Conservation (phyloP, 30 jellyfish, hydroid and myxozoan genomes). For the Pelagia noctiluca region DNA sequence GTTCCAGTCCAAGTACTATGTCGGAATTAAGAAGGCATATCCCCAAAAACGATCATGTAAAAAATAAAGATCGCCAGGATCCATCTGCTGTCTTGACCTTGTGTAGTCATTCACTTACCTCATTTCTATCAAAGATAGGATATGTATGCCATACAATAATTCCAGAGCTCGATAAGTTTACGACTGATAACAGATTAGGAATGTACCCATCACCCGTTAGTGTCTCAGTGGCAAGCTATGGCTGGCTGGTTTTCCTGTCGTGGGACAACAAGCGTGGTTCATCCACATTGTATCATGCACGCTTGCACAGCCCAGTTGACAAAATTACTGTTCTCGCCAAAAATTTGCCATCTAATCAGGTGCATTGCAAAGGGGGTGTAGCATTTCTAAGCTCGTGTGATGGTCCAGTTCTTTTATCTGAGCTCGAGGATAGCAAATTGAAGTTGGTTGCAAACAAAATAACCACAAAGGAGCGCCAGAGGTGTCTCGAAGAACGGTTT, state of each 20-base stretch:
- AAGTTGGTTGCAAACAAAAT: slow-evolving; percentile 2
- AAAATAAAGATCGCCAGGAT: slow-evolving; percentile 23
- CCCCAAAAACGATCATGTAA: no score
- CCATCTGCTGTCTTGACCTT: slow-evolving; percentile 25
- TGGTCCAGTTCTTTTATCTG: slow-evolving; percentile 18
- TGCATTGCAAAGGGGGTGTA: slow-evolving; percentile 15
- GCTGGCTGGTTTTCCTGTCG: slow-evolving; percentile 41
- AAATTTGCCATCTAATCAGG: slow-evolving; percentile 16
- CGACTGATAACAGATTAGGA: no score
- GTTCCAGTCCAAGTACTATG: background rate
- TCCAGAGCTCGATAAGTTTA: slow-evolving; percentile 24
- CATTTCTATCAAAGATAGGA: slow-evolving; percentile 11
- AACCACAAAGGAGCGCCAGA: slow-evolving; percentile 17
- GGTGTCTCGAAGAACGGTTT: slow-evolving; percentile 8
- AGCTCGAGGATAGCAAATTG: slow-evolving; percentile 14
- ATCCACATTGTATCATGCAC: slow-evolving; percentile 30
- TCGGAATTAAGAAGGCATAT: background rate
- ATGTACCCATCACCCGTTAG: slow-evolving; percentile 21
- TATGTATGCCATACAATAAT: slow-evolving; percentile 9
- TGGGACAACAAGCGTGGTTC: slow-evolving; percentile 25
- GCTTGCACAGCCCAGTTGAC: slow-evolving; percentile 46
- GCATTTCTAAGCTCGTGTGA: slow-evolving; percentile 15
- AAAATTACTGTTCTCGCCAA: slow-evolving; percentile 9
- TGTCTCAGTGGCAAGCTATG: slow-evolving; percentile 33
- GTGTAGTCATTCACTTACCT: slow-evolving; percentile 19